Conservation (phyloP, 2,888 invertebrate species). For the Serrognathus titanus region DNA sequence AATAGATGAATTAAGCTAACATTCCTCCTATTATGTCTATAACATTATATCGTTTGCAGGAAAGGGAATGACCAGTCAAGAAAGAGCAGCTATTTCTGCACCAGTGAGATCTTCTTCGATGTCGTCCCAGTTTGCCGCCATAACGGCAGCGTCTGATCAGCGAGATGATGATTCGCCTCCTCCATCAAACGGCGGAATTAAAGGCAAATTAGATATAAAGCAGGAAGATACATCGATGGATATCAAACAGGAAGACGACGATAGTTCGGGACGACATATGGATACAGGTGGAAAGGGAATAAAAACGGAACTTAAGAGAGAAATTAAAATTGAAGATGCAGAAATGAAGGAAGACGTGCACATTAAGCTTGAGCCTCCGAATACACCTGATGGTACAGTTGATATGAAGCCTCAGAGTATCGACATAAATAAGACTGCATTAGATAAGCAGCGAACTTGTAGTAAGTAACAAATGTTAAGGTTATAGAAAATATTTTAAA, state of each 20-base stretch:
- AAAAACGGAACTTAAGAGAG: conserved; percentile 51
- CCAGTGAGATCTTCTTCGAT: conserved; percentile 53
- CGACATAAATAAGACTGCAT: conserved; percentile 54
- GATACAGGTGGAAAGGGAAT: conserved; percentile 59
- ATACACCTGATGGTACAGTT: conserved; percentile 52
- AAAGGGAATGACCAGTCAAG: conserved; percentile 55
- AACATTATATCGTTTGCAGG: conserved; percentile 24
- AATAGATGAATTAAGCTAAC: too few species aligned
- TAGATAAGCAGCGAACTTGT: conserved; percentile 67
- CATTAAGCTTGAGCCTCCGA: conserved; percentile 55
- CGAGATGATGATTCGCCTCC: conserved; percentile 60
- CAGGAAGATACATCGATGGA: conserved; percentile 58
- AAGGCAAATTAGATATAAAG: conserved; percentile 64
- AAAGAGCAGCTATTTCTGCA: conserved; percentile 52
- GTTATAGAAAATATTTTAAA: too few species aligned
- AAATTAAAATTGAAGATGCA: conserved; percentile 57
- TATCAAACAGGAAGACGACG: conserved; percentile 64
- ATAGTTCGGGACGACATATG: conserved; percentile 42
- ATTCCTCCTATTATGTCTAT: too few species aligned
- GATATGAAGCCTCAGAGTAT: conserved; percentile 61
- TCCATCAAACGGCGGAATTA: conserved; percentile 55
- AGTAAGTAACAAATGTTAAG: conserved; percentile 49
- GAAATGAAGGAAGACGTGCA: conserved; percentile 51
- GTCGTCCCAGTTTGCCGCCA: conserved; percentile 71
- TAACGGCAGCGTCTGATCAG: conserved; percentile 65